phyloP scores from a whole-genome alignment of 2,888 invertebrate species.

The Trypoxylon attenuatum region DNA sequence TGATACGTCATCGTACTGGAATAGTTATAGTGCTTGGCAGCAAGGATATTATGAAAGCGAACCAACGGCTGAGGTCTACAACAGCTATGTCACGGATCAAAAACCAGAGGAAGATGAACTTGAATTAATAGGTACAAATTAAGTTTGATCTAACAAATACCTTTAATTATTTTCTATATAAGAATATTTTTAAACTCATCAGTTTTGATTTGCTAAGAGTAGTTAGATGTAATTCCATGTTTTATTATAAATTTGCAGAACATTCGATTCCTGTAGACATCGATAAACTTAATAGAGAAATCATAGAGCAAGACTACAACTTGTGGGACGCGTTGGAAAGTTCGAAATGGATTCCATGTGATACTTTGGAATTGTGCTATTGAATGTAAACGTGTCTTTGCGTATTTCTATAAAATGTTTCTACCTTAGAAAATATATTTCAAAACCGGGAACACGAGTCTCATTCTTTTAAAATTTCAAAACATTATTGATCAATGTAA shows the following conservation, averaged over 20 bases:
- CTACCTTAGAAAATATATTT: too few species aligned
- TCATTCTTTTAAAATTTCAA: too few species aligned
- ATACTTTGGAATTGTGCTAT: constrained; percentile 81
- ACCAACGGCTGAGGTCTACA: constrained; percentile 76
- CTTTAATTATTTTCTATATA: background rate
- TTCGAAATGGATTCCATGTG: constrained; percentile 89
- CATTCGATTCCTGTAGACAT: constrained; percentile 85
- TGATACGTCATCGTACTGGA: constrained; percentile 91
- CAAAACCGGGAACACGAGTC: too few species aligned
- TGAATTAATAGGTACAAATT: constrained; percentile 81
- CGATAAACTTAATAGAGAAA: constrained; percentile 86
- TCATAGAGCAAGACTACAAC: constrained; percentile 84
- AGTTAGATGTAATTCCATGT: background rate
- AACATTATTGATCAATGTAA: too few species aligned
- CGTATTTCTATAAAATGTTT: too few species aligned
- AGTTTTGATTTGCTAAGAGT: constrained; percentile 2
- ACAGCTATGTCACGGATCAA: constrained; percentile 74
- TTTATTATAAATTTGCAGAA: constrained; percentile 76
- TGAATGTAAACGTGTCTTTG: too few species aligned
- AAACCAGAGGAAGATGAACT: constrained; percentile 80
- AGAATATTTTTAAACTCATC: background rate
- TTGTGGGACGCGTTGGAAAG: constrained; percentile 89
- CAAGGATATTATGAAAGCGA: constrained; percentile 81
- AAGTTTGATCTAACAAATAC: background rate
- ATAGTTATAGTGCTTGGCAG: constrained; percentile 88